Evolutionary conservation across 2,113 vertebrate genomes (phyloP), one percentile per base, ranked within the genome.

Genomic region (Takifugu flavidus): DNA sequence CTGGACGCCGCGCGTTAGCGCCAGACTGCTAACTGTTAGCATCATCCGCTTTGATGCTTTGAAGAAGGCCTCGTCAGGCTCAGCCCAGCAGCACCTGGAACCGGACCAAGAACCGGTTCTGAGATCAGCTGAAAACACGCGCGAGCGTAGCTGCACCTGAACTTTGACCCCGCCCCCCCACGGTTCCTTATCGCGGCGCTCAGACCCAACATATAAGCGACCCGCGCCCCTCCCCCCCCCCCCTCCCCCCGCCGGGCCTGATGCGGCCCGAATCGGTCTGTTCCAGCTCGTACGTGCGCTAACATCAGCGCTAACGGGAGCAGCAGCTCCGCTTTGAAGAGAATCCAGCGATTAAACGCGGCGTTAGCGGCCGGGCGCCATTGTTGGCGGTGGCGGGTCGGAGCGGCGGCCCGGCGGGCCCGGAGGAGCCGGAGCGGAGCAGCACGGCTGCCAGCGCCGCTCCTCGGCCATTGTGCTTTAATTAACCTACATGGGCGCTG

Each of bases 401-500:
- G 20, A 20, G 20, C 20, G 20, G 20, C 20, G 20, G 20, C 20
- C 20, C 20, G 20, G 20, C 20, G 20, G 20, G 20, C 20, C 20
- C 72, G 78, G 85, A 4, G 34, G 34, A 6, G 34, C 34, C 89
- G 88, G 80, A 87, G 85, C 79, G 74, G 78, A 81, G 84, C 86
- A 89, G 86, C 86, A 90, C 53, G 64, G 83, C 59, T 91, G 90
- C 90, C 91, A 92, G 89, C 75, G 84, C 83, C 78, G 80, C 83
- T 84, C 61, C 77, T 77, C 80, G 82, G 84, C 88, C 84, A 87
- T 91, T 89, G 87, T 89, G 85, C 89, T 89, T 90, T 92, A 90
- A 90, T 91, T 91, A 91, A 91, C 90, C 90, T 90, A 87, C 81
- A 86, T 86, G 78, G 82, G 82, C 83, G 84, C 79, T 84, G 87